A percentile compares a stretch with the other conserved stretches of the same genome.
Conservation (phyloP, 2,888 invertebrate genomes). For the Zaprionus lineosus region DNA sequence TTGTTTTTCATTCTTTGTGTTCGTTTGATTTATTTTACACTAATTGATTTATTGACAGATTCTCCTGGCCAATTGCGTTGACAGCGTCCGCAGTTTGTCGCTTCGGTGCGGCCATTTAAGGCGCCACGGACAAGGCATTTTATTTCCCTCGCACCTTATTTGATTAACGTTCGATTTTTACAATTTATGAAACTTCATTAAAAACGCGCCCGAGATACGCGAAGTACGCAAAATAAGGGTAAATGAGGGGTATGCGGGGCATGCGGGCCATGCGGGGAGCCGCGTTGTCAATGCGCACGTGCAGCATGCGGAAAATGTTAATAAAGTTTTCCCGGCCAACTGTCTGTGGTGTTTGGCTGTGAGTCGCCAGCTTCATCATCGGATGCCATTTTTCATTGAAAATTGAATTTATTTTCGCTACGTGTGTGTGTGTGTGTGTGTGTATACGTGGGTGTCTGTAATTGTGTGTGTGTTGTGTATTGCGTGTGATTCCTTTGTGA, state of each 20-base stretch:
- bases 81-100: slow-evolving; percentile 60
- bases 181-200: slow-evolving; percentile 77
- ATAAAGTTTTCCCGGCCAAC: slow-evolving; percentile 64
- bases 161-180: slow-evolving; percentile 73
- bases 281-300: slow-evolving; percentile 55
- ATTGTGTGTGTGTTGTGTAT: slow-evolving; percentile 1
- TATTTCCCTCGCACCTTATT: slow-evolving; percentile 64
- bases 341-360: slow-evolving; percentile 18
- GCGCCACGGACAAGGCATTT: slow-evolving; percentile 47
- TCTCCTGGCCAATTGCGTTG: slow-evolving; percentile 52
- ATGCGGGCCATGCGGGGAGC: no score
- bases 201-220: slow-evolving; percentile 64
- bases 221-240: not conserved
- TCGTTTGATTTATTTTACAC: slow-evolving; percentile 66
- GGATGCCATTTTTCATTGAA: slow-evolving; percentile 67
- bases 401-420: slow-evolving; percentile 68
- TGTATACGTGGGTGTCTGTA: slow-evolving; percentile 9
- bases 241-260: no score
- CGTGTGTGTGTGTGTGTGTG: slow-evolving; percentile 12
- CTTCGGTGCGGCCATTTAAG: slow-evolving; percentile 62
- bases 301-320: slow-evolving; percentile 74
- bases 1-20: slow-evolving; percentile 4
- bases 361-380: slow-evolving; percentile 66
- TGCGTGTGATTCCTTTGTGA: slow-evolving; percentile 1
- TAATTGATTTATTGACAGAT: slow-evolving; percentile 76